A percentile compares a stretch with the other conserved stretches of the same genome.
phyloP scores from a whole-genome alignment of 2,888 invertebrate species.

The Enchytraeus crypticus region DNA sequence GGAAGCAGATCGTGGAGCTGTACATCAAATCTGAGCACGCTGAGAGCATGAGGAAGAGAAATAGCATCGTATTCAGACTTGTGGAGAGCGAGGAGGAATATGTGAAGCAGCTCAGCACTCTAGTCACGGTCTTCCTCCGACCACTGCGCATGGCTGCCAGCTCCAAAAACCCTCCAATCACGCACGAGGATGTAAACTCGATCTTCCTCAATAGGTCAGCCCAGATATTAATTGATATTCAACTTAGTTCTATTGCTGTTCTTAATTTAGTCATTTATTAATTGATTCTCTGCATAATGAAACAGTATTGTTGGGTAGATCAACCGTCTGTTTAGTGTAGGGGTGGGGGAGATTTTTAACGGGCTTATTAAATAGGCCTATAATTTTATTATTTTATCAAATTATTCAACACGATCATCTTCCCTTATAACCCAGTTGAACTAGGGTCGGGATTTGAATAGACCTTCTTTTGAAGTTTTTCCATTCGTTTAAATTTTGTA shows the following conservation, averaged over 20 bases:
- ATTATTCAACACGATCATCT: too few species aligned
- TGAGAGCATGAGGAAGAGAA: constrained; percentile 83
- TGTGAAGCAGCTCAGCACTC: constrained; percentile 75
- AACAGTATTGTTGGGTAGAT: background rate
- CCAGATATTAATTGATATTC: background rate
- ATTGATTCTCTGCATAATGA: background rate
- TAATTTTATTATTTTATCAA: too few species aligned
- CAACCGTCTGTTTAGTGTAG: too few species aligned
- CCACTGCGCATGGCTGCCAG: constrained; percentile 84
- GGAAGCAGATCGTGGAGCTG: constrained; percentile 82
- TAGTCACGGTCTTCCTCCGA: constrained; percentile 75
- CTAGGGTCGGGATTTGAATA: too few species aligned
- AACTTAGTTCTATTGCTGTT: background rate
- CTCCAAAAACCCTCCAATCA: constrained; percentile 81
- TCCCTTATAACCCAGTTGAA: too few species aligned
- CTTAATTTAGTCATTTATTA: background rate
- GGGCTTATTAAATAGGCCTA: too few species aligned
- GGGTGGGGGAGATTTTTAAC: too few species aligned
- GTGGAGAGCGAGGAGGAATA: constrained; percentile 89
- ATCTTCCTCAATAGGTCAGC: constrained; percentile 71
- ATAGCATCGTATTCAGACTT: constrained; percentile 66
- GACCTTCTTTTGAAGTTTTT: too few species aligned
- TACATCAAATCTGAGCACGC: constrained; percentile 80
- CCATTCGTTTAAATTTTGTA: too few species aligned
- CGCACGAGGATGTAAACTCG: constrained; percentile 86